Evolutionary conservation across 2,797 vertebrate genomes (phyloP).

Genomic region (Potorous gilbertii): DNA sequence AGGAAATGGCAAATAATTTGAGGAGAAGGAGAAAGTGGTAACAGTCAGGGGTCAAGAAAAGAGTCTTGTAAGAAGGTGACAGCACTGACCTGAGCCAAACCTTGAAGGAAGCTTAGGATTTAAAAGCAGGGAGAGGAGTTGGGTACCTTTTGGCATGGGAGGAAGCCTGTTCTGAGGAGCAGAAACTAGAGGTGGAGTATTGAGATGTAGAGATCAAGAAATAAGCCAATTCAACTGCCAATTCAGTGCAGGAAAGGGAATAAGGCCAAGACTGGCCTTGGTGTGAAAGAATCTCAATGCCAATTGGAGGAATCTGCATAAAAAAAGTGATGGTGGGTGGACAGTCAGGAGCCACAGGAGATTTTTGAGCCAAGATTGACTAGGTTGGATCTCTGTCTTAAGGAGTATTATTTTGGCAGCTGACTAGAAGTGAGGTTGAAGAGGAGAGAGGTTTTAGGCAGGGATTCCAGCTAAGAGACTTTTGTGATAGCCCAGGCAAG

Average conservation of each 20-base stretch:
- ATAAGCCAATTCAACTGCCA: not conserved
- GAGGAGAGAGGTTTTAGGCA: too few species aligned
- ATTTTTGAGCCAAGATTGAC: not conserved
- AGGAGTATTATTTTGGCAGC: too few species aligned
- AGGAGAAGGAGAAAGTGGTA: not conserved
- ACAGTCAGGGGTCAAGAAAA: not conserved
- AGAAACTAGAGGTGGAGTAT: not conserved
- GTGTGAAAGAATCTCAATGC: not conserved
- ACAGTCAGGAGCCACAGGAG: not conserved
- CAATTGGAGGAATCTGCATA: not conserved
- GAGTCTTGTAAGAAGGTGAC: not conserved
- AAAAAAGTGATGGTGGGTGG: too few species aligned
- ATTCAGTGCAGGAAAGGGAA: not conserved
- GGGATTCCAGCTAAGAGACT: not conserved
- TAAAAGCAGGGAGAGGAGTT: not conserved
- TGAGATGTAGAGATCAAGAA: not conserved
- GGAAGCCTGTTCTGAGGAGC: not conserved
- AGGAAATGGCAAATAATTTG: not conserved
- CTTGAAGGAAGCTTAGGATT: not conserved
- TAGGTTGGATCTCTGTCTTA: not conserved
- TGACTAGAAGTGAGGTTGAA: too few species aligned
- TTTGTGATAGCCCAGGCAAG: not conserved
- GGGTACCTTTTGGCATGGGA: not conserved
- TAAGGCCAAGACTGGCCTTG: not conserved
- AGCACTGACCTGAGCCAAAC: not conserved